Base-by-base conservation (phyloP, 2,888 invertebrate species). In the Clistopyga incitator region DNA sequence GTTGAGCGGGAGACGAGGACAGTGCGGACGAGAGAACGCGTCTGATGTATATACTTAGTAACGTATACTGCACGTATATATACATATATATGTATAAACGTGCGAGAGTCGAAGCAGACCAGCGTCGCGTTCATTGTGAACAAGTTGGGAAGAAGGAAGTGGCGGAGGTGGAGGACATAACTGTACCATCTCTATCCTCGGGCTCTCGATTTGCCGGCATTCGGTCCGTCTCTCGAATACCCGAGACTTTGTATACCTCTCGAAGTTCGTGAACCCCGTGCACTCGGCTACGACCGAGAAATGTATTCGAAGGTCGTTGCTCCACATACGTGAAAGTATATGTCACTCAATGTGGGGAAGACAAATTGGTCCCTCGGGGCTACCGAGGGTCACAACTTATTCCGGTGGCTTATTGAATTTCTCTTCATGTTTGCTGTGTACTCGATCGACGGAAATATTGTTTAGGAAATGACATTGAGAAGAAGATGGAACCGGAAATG, bases 221-320 rank as follows among this genome's bases (percentile, higher is more conserved):
- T 61, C 3, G 34, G 65, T 74, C 65, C 59, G 64, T 80, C 70
- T 56, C 71, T 68, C 64, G n/a, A 42, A 74, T 47, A 68, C 52
- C 70, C 59, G 54, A 67, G 47, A 2, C n/a, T 45, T 38, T 38
- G 34, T 6, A 25, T 50, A 52, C 45, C 65, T 77, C 61, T 54
- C 65, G 86, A 87, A 87, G 90, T 90, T 90, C 90, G 88, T 89
- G 89, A 90, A 90, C 89, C 87, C 38, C 50, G 38, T 78, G 59
- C 34, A 67, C 20, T 67, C 45, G 20, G 34, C 20, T 65, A 38
- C 20, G 29, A 52, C 86, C 82, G 81, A 79, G 10, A 80, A 82
- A 85, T 84, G 84, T 89, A 88, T 88, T 85, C 86, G 88, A 90
- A 90, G 90, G 90, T 87, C 90, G 87, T 90, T 90, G 90, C 89